Evolutionary conservation across 1,140 invertebrate genomes (phyloP), one percentile per base, ranked within the genome.

Genomic region (Bombus breviceps): DNA sequence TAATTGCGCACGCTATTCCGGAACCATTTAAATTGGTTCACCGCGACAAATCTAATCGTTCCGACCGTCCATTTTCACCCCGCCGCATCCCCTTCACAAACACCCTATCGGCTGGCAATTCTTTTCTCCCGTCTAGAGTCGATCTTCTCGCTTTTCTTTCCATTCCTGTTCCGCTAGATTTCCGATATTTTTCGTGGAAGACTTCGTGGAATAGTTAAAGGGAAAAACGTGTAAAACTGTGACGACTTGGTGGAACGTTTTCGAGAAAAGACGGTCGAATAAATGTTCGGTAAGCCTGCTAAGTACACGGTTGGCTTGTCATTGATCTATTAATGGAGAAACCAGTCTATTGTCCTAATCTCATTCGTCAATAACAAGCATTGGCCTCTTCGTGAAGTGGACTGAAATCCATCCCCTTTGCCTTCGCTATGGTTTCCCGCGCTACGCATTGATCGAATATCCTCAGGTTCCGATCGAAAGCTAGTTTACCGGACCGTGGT

Each of bases 31-130:
- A 89, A 89, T 89, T 72, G 77, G 77, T 75, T 89, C 88, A 69
- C 87, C 85, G 75, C 84, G 88, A 89, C 84, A 83, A 73, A 86
- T 86, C 84, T 89, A 89, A 89, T 89, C 88, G 80, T 81, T 89
- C 57, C 64, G 62, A 72, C 47, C 87, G 81, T 83, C 62, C 68
- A 59, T 66, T 86, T 77, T 72, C 39, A 37, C 72, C 47, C 22
- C 59, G 43, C 32, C 83, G 32, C 53, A 28, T n/a, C 25, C 68
- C 53, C 47, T 15, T 57, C 39, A 9, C 32, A 68, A 22, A 68
- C 66, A 68, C 18, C 9, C 34, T 18, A 10, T 15, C 34, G 68
- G 28, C n/a, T 47, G 32, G 43, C 43, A 76, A 88, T 86, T 88
- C 80, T 86, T 86, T 68, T 32, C 69, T 43, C 85, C 32, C 34